Base-by-base conservation (phyloP, 2,888 invertebrate species). In the Oscheius sp. region DNA sequence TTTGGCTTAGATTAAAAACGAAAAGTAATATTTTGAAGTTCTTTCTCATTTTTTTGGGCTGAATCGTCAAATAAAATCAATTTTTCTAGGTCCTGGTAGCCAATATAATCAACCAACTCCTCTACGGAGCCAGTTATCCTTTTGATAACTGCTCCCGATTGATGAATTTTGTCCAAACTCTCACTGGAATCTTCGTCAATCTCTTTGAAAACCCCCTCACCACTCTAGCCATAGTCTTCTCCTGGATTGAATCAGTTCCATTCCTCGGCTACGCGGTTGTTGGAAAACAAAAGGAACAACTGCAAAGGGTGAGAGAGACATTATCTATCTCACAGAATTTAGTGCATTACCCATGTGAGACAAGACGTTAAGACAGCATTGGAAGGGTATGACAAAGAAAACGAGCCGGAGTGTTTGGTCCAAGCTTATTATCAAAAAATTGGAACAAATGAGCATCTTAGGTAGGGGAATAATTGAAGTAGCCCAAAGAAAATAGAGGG, bases 31-130 rank as follows among this genome's bases (percentile, higher is more conserved):
- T n/a, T n/a, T n/a, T n/a, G n/a, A n/a, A n/a, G n/a, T n/a, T n/a
- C n/a, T n/a, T n/a, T n/a, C n/a, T n/a, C n/a, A n/a, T n/a, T n/a
- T n/a, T 53, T 53, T 27, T 12, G 12, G 5, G 29, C 33, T 17
- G 33, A 17, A 17, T 20, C 33, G 37, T 15, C 3, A 27, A 29
- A 20, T 39, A n/a, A 17, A 45, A 53, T 5, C 45, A 12, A 23
- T 2, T 8, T 5, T 34, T 69, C 8, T 33, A 71, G 71, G 57
- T 71, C 27, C 45, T 69, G 1, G 69, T 71, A 5, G 68, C 64
- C 8, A 71, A 71, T 33, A 55, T 71, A 2, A 67, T 71, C 34
- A 68, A 65, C 48, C 53, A 71, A 5, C 55, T 65, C 6, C 61
- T 72, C 4, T 69, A 53, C 46, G 61, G 61, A 2, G 58, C 65